Conservation (phyloP, 2,888 invertebrate genomes). For the Liodrosophila aerea region DNA sequence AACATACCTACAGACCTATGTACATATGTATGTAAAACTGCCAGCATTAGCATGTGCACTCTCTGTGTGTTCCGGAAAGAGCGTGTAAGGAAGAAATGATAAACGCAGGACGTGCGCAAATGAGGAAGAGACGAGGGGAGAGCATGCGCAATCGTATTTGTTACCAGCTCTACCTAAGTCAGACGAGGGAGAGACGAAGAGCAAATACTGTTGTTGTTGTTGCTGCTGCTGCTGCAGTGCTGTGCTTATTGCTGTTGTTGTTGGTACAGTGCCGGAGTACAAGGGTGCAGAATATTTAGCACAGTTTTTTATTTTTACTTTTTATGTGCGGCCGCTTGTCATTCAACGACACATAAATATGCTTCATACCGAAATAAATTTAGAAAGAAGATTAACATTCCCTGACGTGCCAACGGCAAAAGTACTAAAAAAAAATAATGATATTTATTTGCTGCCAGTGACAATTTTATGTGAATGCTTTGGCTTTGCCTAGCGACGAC, state of each 20-base stretch:
- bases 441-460: conserved; percentile 64
- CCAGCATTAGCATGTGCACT: conserved; percentile 51
- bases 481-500: conserved; percentile 23
- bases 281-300: conserved; percentile 40
- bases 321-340: conserved; percentile 19
- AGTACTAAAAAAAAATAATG: conserved; percentile 29
- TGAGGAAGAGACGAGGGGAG: conserved; percentile 4
- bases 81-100: conserved; percentile 19
- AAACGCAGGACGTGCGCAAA: conserved; percentile 26
- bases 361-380: conserved; percentile 57
- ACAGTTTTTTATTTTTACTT: conserved; percentile 17
- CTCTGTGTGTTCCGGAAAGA: conserved; percentile 41
- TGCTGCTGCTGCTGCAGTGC: conserved; percentile 12
- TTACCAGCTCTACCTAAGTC: conserved; percentile 30
- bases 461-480: conserved; percentile 59
- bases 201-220: conserved; percentile 30
- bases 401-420: conserved; percentile 49
- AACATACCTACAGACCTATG: conserved; percentile 7
- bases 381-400: conserved; percentile 60
- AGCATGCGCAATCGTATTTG: conserved; percentile 29
- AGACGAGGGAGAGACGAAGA: conserved; percentile 18
- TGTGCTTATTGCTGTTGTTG: conserved; percentile 28
- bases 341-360: conserved; percentile 45
- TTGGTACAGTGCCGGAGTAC: conserved; percentile 59
- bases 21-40: conserved; percentile 50